Evolutionary conservation across 1,140 invertebrate species (phyloP).

Genomic region (Tetragnatha versicolor): DNA sequence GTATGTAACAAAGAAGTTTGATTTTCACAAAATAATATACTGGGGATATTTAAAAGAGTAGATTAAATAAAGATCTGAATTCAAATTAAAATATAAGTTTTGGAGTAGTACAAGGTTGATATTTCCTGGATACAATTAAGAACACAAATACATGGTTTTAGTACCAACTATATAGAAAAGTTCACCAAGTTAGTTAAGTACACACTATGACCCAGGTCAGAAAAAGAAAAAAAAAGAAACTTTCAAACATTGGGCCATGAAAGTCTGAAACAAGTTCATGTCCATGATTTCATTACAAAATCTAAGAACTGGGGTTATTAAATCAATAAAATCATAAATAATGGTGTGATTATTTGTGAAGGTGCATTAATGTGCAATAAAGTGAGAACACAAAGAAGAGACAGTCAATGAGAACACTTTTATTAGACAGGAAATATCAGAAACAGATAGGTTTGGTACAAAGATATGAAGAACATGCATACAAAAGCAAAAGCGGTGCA

Average conservation of each 20-base stretch:
- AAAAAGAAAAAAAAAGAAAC: not conserved
- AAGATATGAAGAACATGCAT: slow-evolving; percentile 20
- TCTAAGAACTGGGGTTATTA: not conserved
- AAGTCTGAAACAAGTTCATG: slow-evolving; percentile 35
- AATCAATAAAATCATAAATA: slow-evolving; percentile 3
- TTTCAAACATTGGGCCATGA: slow-evolving; percentile 37
- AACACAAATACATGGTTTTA: no score
- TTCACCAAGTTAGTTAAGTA: no score
- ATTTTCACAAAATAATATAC: no score
- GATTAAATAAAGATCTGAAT: no score
- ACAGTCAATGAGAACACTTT: slow-evolving; percentile 39
- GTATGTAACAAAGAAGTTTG: no score
- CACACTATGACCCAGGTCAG: not conserved
- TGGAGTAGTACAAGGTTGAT: no score
- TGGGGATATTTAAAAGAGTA: no score
- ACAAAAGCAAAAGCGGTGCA: slow-evolving; percentile 36
- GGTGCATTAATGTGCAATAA: slow-evolving; percentile 36
- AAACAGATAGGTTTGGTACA: slow-evolving; percentile 40
- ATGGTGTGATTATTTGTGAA: slow-evolving; percentile 13
- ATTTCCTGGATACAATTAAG: no score
- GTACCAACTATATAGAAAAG: no score
- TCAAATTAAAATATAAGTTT: no score
- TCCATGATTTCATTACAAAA: not conserved
- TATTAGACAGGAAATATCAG: slow-evolving; percentile 23
- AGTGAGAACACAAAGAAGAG: slow-evolving; percentile 40